These are phyloP conservation scores for Sebastes oblongus DNA, from an alignment of 2,797 vertebrate genomes.

Conservation along the genomic window DNA sequence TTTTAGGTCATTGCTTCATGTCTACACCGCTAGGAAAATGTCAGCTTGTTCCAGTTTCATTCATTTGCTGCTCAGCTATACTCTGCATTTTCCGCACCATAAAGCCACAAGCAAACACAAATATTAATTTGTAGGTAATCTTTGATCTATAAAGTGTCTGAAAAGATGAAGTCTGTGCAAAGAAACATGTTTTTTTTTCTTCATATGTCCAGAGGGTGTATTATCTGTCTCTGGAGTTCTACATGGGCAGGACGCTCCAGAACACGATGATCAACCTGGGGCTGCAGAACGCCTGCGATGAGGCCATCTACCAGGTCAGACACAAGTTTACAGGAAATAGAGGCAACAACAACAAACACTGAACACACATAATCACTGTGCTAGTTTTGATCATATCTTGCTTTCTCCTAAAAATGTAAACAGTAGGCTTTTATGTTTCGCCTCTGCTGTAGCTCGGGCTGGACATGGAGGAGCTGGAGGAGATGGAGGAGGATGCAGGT, in stretches of 20 bases:
- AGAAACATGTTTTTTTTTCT: neutral
- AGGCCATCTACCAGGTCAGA: constrained; percentile 95
- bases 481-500: constrained; percentile 96
- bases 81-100: neutral
- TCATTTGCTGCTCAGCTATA: neutral
- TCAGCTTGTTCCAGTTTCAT: neutral
- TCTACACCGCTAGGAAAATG: constrained; percentile 1
- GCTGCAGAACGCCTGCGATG: constrained; percentile 95
- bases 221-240: constrained; percentile 97
- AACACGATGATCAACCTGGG: constrained; percentile 99
- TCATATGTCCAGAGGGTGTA: constrained; percentile 88
- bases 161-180: neutral
- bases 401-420: neutral
- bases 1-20: constrained; percentile 5
- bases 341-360: neutral
- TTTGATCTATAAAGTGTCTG: neutral
- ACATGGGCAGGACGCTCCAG: constrained; percentile 94
- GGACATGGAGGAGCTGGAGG: constrained; percentile 98
- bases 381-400: neutral
- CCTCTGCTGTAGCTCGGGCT: constrained; percentile 86
- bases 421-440: neutral
- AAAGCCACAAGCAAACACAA: neutral
- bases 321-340: neutral
- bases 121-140: neutral
- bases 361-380: neutral